Base-by-base conservation (phyloP, 2,113 vertebrate species). In the Ptilonorhynchus violaceus region DNA sequence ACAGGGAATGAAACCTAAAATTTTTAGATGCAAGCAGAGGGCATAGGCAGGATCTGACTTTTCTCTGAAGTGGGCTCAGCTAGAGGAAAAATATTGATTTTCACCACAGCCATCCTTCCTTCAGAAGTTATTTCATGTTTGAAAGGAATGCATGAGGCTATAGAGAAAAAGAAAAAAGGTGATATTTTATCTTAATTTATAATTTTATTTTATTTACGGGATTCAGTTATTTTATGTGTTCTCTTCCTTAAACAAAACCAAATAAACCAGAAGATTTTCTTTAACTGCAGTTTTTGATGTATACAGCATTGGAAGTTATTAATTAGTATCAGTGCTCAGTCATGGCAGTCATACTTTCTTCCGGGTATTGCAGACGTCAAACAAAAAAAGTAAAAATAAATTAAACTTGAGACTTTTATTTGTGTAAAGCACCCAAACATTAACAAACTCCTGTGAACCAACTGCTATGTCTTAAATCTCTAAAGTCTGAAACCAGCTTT, bases 51-150 rank as follows among this genome's bases (percentile, higher is more conserved):
- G 74, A 84, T 76, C 92, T 85, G 96, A 88, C 64, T 89, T 78
- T 88, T 88, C 95, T 98, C 96, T 97, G 97, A 97, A 96, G 96
- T 93, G 80, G 85, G 94, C 93, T 97, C 93, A 93, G 95, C 96
- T 97, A 83, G 59, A 92, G 95, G 96, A 95, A 96, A 95, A 95
- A 77, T 96, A 97, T 93, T 95, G 97, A 98, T 98, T 97, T 96
- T 96, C 94, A 97, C 94, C 89, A 80, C 92, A 96, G 96, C 93
- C 64, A 66, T 94, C 93, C 92, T 88, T 91, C 89, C 91, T 94
- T 97, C 97, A 96, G 96, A 97, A 95, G 96, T 95, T 95, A 94
- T 96, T 96, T 97, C 92, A 96, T 95, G 91, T 97, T 96, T 88
- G 92, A 97, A 97, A 97, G 94, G 89, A 96, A 93, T 91, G 82